phyloP scores from a whole-genome alignment of 2,113 vertebrate genomes.

The Emydura subglobosa region DNA sequence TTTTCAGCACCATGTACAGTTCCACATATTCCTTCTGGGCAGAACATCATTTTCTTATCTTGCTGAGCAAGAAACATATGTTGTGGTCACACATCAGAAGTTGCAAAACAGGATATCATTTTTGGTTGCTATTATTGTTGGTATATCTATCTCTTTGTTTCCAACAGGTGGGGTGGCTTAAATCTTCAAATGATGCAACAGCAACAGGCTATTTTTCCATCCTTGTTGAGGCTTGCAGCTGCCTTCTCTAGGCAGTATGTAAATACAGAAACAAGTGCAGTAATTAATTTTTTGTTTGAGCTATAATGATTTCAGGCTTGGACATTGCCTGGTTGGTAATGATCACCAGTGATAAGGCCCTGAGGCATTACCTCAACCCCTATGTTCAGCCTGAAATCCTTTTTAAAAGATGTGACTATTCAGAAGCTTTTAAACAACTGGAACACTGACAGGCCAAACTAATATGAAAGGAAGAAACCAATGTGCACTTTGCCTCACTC shows the following conservation, averaged over 20 bases:
- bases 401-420: constrained; percentile 34
- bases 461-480: background rate
- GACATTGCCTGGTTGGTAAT: background rate
- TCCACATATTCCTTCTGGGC: rapidly evolving
- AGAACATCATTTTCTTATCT: rapidly evolving
- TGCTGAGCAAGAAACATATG: background rate
- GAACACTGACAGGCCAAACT: constrained; percentile 1
- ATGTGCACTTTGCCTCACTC: constrained; percentile 21
- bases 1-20: background rate
- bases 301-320: constrained; percentile 24
- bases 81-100: background rate
- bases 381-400: constrained; percentile 33
- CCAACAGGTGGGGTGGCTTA: constrained; percentile 23
- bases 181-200: background rate
- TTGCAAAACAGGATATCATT: rapidly evolving
- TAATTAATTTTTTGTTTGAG: constrained; percentile 58
- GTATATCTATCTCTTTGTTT: constrained; percentile 8
- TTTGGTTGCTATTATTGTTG: background rate
- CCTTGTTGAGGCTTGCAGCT: background rate
- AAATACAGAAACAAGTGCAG: constrained; percentile 20
- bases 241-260: background rate
- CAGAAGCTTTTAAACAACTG: background rate
- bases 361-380: background rate
- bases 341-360: constrained; percentile 16
- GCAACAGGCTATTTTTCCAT: background rate